Evolutionary conservation across 2,113 vertebrate genomes (phyloP), one percentile per base, ranked within the genome.

Genomic region (Pleuronectes platessa): DNA sequence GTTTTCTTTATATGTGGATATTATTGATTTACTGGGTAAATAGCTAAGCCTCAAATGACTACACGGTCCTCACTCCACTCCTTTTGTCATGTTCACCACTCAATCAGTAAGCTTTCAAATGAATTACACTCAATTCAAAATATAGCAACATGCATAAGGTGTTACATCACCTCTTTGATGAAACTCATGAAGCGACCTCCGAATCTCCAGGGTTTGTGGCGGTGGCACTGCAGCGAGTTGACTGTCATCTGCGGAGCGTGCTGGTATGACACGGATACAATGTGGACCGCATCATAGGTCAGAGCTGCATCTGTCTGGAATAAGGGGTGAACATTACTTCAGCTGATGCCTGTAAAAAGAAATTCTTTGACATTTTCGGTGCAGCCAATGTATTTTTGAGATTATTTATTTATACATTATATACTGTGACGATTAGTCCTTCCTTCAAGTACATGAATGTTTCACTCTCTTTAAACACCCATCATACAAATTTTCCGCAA

Each of bases 121-220:
- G 67, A 86, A 82, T 61, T 45, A 65, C 26, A 26, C 71, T 71
- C 13, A 62, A 40, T 71, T 73, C 51, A 82, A 71, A 73, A 75
- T 12, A 2, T 18, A 79, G 56, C 59, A 81, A 61, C 45, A 72
- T 53, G 65, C 55, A 51, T 86, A 79, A 77, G 58, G 79, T 79
- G 68, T 62, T 8, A 47, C 78, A 49, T 96, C 93, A 99, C 98
- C 97, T 99, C 97, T 90, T 99, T 99, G 83, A 99, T 99, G 92
- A 98, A 98, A 71, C 95, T 97, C 98, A 99, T 99, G 92, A 95
- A 95, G 90, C 98, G 98, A 0, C 96, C 96, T 0, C 98, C 98
- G 3, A 99, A 99, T 86, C 98, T 94, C 98, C 98, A 99, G 81
- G 98, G 98, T 84, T 99, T 99, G 93, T 99, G 98, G 14, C 98